phyloP scores from a whole-genome alignment of 2,888 invertebrate species.

The Andrena marginata region DNA sequence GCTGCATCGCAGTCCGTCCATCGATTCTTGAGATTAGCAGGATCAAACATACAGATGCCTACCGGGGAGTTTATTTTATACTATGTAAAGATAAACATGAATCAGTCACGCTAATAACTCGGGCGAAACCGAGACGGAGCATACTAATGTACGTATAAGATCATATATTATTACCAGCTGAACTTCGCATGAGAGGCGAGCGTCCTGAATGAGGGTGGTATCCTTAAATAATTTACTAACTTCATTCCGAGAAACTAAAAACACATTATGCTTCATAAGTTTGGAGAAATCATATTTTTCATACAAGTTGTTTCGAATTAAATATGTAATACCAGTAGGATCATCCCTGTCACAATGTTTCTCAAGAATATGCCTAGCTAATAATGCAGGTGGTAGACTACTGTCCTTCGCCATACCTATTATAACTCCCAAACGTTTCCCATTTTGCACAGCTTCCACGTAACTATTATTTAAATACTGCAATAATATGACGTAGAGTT shows the following conservation, averaged over 20 bases:
- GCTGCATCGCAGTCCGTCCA: too few relatives aligned
- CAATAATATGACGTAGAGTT: conserved; percentile 34
- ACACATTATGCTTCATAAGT: conserved; percentile 80
- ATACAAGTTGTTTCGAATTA: neutral
- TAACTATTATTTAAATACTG: conserved; percentile 58
- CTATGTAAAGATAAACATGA: too few relatives aligned
- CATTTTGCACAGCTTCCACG: conserved; percentile 81
- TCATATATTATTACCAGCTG: conserved; percentile 87
- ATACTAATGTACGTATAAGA: neutral
- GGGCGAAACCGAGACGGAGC: too few relatives aligned
- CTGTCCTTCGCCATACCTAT: conserved; percentile 87
- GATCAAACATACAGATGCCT: too few relatives aligned
- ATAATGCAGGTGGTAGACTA: conserved; percentile 87
- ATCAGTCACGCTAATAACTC: too few relatives aligned
- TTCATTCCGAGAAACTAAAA: conserved; percentile 85
- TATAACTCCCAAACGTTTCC: conserved; percentile 87
- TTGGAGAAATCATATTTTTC: neutral
- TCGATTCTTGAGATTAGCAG: too few relatives aligned
- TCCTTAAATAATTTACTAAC: conserved; percentile 89
- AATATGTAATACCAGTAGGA: conserved; percentile 62
- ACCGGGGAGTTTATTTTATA: too few relatives aligned
- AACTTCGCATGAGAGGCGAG: conserved; percentile 90
- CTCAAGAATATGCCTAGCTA: conserved; percentile 88
- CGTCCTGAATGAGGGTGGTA: conserved; percentile 90
- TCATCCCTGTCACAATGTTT: conserved; percentile 84